Base-by-base conservation (phyloP, 2,113 vertebrate genomes). In the Hystrix brachyura region DNA sequence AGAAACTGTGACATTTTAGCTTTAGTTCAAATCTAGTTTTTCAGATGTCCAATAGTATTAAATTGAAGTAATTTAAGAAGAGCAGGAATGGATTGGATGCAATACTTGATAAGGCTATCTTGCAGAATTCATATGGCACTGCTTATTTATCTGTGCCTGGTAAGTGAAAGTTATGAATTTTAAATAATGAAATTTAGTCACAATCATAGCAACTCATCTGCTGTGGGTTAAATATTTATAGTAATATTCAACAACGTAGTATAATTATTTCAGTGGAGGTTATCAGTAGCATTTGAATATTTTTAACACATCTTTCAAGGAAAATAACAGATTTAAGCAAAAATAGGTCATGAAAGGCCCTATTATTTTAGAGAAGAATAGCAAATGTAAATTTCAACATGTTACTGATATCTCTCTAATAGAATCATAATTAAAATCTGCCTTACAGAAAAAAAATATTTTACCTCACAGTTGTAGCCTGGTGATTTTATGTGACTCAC, bases 361-460 rank as follows among this genome's bases (percentile, higher is more conserved):
- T 84, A 90, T 97, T 98, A 90, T 96, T 95, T 97, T 90, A 96
- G 71, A 90, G 82, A 96, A 94, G 65, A 97, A 94, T 90, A 93
- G 92, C 67, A 60, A 93, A 93, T 95, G 38, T 90, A 97, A 96
- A 95, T 97, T 94, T 92, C 84, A 85, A 76, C 46, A 81, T 96
- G 90, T 97, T 96, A 94, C 81, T 79, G 55, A 94, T 94, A 94
- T 65, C 17, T 10, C 96, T 94, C 71, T 87, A 97, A 95, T 87
- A 90, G 64, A 91, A 97, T 97, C 87, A 96, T 97, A 97, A 97
- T 96, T 95, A 98, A 97, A 95, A 97, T 97, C 83, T 97, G 80
- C 48, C 64, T 90, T 65, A 46, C 95, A 64, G 69, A 95, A 97
- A 69, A 97, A 69, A 97, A 89, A 80, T 90, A 94, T 85, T 94